Conservation (phyloP, 1,140 invertebrate species). For the Philotrypesis tridentata region DNA sequence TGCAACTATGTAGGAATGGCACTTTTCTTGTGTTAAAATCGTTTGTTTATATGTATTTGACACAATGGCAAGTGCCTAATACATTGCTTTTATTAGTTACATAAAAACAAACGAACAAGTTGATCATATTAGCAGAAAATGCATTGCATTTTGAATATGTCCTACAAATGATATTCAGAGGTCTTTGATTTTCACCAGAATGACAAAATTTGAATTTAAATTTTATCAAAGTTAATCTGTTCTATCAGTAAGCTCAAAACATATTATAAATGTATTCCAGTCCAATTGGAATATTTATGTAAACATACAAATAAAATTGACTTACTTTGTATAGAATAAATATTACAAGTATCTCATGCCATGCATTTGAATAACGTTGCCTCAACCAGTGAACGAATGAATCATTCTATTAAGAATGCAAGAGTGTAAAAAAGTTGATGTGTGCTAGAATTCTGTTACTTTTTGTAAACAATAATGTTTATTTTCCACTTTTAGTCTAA, state of each 20-base stretch:
- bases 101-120: neutral
- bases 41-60: neutral
- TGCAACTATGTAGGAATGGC: neutral
- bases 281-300: neutral
- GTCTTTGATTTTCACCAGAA: conserved; percentile 35
- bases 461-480: conserved; percentile 61
- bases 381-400: conserved; percentile 45
- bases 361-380: conserved; percentile 49
- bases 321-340: conserved; percentile 2
- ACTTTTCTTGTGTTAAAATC: neutral
- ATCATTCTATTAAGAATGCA: conserved; percentile 48
- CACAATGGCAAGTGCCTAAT: neutral
- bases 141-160: neutral
- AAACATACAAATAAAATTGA: neutral
- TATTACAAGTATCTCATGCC: conserved; percentile 16
- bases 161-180: neutral
- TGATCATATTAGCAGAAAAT: neutral
- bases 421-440: conserved; percentile 58
- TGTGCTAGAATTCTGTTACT: conserved; percentile 53
- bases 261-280: neutral
- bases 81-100: neutral
- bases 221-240: neutral
- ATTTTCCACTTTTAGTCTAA: conserved; percentile 62
- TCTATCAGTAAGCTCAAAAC: neutral
- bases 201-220: conserved; percentile 35